Conservation (phyloP, 53 echinoderm and acorn worm genomes). For the Holothuria leucospilota region DNA sequence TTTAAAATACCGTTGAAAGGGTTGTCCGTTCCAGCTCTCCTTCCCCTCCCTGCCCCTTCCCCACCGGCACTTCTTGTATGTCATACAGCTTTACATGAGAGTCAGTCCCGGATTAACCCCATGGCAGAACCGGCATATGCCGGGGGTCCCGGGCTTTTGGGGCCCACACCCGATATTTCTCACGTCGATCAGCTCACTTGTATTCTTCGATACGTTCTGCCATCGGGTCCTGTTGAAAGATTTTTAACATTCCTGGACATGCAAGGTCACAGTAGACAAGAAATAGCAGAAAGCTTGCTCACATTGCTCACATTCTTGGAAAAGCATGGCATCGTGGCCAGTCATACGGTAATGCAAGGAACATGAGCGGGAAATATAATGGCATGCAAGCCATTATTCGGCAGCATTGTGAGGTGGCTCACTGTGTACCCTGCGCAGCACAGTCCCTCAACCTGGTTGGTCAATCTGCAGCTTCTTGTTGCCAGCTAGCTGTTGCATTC, state of each 20-base stretch:
- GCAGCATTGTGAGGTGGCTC: neutral
- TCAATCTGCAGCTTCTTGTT: constrained; percentile 7
- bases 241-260: constrained; percentile 1
- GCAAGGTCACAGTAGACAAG: constrained; percentile 5
- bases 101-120: too few relatives aligned
- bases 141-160: too few relatives aligned
- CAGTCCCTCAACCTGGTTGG: constrained; percentile 27
- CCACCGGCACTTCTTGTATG: too few relatives aligned
- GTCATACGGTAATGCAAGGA: constrained; percentile 6
- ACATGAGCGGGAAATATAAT: constrained; percentile 23
- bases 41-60: too few relatives aligned
- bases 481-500: neutral
- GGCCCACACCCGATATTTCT: neutral
- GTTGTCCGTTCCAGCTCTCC: too few relatives aligned
- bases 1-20: too few relatives aligned
- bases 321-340: constrained; percentile 11
- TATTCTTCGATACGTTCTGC: neutral
- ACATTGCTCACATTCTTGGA: constrained; percentile 8
- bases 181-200: constrained; percentile 10
- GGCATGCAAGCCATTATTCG: constrained; percentile 1
- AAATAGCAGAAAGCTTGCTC: neutral
- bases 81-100: too few relatives aligned
- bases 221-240: neutral
- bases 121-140: too few relatives aligned
- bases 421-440: constrained; percentile 4